These are phyloP conservation scores for Prunella himalayana DNA, from an alignment of 2,113 vertebrate species.

Conservation along the genomic window DNA sequence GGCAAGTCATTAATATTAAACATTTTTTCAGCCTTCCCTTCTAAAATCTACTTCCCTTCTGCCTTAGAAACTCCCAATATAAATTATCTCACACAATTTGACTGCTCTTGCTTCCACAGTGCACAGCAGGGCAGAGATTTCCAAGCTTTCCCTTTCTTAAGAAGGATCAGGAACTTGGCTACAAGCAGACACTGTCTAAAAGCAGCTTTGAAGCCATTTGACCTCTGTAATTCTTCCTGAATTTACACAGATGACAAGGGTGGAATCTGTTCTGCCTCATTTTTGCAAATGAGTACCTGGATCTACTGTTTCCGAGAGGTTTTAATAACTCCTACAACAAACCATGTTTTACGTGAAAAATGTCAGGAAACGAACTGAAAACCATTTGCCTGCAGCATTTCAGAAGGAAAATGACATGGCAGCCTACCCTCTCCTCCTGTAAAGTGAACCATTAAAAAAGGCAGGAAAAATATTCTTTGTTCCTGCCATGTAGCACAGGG, in stretches of 20 bases:
- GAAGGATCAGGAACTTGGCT: neutral
- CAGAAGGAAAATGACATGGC: neutral
- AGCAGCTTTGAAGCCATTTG: neutral
- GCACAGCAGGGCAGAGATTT: neutral
- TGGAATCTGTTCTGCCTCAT: neutral
- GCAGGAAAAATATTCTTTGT: constrained; percentile 3
- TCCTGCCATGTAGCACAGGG: neutral
- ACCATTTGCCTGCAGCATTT: neutral
- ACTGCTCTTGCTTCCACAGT: neutral
- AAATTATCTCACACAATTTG: neutral
- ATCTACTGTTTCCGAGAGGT: neutral
- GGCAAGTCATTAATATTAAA: neutral
- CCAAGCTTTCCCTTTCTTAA: neutral
- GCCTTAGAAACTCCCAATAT: neutral
- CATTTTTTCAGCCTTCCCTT: neutral
- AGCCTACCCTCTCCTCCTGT: neutral
- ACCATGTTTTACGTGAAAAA: neutral
- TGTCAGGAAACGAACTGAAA: constrained; percentile 24
- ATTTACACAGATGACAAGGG: neutral
- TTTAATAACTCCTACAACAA: constrained; percentile 11
- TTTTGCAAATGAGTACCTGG: constrained; percentile 2
- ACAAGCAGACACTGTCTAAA: neutral
- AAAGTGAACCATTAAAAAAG: neutral
- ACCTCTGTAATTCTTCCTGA: neutral
- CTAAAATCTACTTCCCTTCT: neutral